These are phyloP conservation scores for Drosophila cardini DNA, from an alignment of 1,140 invertebrate species.

Conservation along the genomic window DNA sequence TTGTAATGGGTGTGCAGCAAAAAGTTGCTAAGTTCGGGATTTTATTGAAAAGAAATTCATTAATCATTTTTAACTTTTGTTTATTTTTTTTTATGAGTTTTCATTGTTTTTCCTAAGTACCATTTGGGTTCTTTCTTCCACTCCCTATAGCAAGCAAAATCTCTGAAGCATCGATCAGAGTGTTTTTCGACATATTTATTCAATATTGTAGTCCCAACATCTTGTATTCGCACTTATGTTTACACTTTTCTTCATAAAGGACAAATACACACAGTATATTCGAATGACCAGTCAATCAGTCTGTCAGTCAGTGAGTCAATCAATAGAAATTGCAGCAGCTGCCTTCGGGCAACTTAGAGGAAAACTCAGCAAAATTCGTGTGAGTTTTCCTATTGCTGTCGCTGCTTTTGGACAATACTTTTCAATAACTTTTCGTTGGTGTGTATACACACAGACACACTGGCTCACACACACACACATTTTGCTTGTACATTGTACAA, in stretches of 20 bases:
- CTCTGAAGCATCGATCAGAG: neutral
- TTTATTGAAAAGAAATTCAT: too few species aligned
- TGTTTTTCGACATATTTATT: conserved; percentile 1
- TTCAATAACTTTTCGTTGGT: conserved; percentile 34
- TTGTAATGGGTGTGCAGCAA: too few species aligned
- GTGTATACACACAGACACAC: neutral
- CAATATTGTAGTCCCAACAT: conserved; percentile 14
- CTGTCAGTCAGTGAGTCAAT: conserved; percentile 11
- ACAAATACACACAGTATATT: conserved; percentile 18
- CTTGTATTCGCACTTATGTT: conserved; percentile 2
- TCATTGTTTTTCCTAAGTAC: neutral
- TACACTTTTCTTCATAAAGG: conserved; percentile 23
- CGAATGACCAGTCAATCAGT: neutral
- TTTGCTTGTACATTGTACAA: neutral
- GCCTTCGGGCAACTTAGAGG: conserved; percentile 4
- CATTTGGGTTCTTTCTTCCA: neutral
- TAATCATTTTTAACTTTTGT: too few species aligned
- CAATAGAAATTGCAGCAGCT: conserved; percentile 2
- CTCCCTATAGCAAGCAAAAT: neutral
- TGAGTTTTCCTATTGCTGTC: conserved; percentile 20
- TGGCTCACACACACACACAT: conserved; percentile 1
- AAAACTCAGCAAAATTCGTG: conserved; percentile 21
- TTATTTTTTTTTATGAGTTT: too few species aligned
- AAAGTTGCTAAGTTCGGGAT: too few species aligned
- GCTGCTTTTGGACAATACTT: conserved; percentile 28